Evolutionary conservation across 2,888 invertebrate species (phyloP).

Genomic region (Lasioglossum calceatum): DNA sequence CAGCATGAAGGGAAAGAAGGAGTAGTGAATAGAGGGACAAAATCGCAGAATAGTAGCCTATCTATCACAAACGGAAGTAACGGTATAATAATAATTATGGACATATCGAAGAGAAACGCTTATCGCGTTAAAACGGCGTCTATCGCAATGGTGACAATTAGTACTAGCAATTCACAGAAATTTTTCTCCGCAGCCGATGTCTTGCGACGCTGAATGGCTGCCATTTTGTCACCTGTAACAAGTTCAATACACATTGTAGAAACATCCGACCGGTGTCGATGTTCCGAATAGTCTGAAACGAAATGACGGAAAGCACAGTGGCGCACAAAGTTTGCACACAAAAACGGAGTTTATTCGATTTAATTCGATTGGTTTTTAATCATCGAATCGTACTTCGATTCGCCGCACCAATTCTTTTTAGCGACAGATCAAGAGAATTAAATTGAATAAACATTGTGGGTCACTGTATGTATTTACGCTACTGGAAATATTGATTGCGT

Average conservation of each 20-base stretch:
- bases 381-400: not conserved
- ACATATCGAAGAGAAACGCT: conserved; percentile 79
- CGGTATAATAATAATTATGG: conserved; percentile 77
- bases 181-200: conserved; percentile 82
- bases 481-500: not conserved
- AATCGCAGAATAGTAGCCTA: conserved; percentile 75
- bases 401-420: not conserved
- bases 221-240: conserved; percentile 93
- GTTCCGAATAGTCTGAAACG: not conserved
- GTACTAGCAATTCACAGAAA: conserved; percentile 76
- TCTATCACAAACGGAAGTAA: conserved; percentile 80
- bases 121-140: conserved; percentile 80
- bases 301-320: not conserved
- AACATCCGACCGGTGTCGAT: not conserved
- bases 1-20: conserved; percentile 57
- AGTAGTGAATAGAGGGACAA: conserved; percentile 57
- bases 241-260: conserved; percentile 10
- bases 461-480: not conserved
- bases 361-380: not conserved
- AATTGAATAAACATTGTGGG: not conserved
- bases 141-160: conserved; percentile 75
- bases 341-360: not conserved
- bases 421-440: not conserved
- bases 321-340: not conserved
- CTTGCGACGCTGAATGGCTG: conserved; percentile 94